A percentile compares a stretch with the other conserved stretches of the same genome.
phyloP scores from a whole-genome alignment of 2,113 vertebrate species.

The Mola mola region DNA sequence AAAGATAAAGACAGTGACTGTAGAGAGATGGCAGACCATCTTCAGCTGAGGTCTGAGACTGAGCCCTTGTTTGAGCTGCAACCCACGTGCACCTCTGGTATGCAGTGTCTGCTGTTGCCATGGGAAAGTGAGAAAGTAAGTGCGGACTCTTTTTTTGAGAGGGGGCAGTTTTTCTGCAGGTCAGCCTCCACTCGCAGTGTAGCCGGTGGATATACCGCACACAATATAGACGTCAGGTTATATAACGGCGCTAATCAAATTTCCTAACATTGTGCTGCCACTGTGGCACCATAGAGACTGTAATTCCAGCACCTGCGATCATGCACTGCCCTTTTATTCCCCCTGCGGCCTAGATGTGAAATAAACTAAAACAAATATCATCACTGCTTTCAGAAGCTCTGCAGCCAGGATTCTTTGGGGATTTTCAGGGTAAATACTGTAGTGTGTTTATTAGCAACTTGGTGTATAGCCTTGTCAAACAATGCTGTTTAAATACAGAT shows the following conservation, averaged over 20 bases:
- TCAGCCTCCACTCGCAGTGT: constrained; percentile 43
- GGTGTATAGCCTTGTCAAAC: too few relatives aligned
- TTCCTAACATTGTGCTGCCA: constrained; percentile 12
- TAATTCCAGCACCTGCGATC: constrained; percentile 11
- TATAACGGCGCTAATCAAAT: constrained; percentile 16
- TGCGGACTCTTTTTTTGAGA: constrained; percentile 51
- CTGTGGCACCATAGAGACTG: neutral
- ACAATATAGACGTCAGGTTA: constrained; percentile 31
- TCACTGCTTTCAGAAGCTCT: constrained; percentile 10
- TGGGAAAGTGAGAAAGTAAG: constrained; percentile 71
- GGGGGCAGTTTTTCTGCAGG: constrained; percentile 61
- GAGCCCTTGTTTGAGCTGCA: constrained; percentile 78
- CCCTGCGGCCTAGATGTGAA: constrained; percentile 18
- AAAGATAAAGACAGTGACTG: neutral
- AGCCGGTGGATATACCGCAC: constrained; percentile 43
- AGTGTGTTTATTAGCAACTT: neutral
- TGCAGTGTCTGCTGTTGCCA: constrained; percentile 80
- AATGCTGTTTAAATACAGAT: too few relatives aligned
- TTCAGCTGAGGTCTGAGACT: constrained; percentile 59
- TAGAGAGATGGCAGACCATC: constrained; percentile 36
- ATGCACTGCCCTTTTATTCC: constrained; percentile 5
- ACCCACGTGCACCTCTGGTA: constrained; percentile 79
- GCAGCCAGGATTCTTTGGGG: neutral
- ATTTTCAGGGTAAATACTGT: constrained; percentile 7
- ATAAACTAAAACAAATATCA: constrained; percentile 35